These are phyloP conservation scores for Drosophila putrida DNA, from an alignment of 2,888 invertebrate species.

Conservation along the genomic window DNA sequence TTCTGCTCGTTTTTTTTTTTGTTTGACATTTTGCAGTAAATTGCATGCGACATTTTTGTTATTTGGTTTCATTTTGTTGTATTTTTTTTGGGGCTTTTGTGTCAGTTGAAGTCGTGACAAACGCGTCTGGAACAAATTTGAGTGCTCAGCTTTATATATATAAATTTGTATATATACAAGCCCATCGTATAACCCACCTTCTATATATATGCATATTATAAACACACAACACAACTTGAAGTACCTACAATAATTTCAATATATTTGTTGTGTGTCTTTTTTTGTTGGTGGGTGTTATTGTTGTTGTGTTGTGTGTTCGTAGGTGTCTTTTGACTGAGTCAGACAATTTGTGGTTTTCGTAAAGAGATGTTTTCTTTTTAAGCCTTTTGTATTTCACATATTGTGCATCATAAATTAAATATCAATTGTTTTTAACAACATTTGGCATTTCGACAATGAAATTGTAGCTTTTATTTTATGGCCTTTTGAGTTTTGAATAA, in stretches of 20 bases:
- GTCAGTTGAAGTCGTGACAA: slow-evolving; percentile 64
- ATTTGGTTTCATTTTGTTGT: slow-evolving; percentile 23
- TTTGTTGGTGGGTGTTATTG: slow-evolving; percentile 51
- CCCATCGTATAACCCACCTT: slow-evolving; percentile 28
- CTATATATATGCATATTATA: slow-evolving; percentile 21
- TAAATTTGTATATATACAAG: slow-evolving; percentile 9
- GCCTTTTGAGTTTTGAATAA: slow-evolving; percentile 10
- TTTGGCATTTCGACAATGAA: slow-evolving; percentile 65
- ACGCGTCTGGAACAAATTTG: slow-evolving; percentile 67
- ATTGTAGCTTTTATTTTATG: slow-evolving; percentile 16
- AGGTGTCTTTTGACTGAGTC: slow-evolving; percentile 45
- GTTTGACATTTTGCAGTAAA: slow-evolving; percentile 60
- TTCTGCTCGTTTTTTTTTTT: slow-evolving; percentile 2
- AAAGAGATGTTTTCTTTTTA: slow-evolving; percentile 45
- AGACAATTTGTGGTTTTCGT: slow-evolving; percentile 22
- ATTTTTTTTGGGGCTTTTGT: slow-evolving; percentile 55
- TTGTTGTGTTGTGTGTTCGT: slow-evolving; percentile 25
- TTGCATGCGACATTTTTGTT: slow-evolving; percentile 69
- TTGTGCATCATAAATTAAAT: slow-evolving; percentile 45
- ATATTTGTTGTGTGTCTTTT: slow-evolving; percentile 14
- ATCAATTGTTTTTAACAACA: slow-evolving; percentile 63
- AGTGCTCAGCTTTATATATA: slow-evolving; percentile 28
- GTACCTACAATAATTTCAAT: slow-evolving; percentile 21
- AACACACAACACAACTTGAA: slow-evolving; percentile 1
- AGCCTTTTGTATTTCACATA: slow-evolving; percentile 29